These are phyloP conservation scores for Muschampia plurimacula DNA, from an alignment of 2,888 invertebrate species.

Conservation along the genomic window DNA sequence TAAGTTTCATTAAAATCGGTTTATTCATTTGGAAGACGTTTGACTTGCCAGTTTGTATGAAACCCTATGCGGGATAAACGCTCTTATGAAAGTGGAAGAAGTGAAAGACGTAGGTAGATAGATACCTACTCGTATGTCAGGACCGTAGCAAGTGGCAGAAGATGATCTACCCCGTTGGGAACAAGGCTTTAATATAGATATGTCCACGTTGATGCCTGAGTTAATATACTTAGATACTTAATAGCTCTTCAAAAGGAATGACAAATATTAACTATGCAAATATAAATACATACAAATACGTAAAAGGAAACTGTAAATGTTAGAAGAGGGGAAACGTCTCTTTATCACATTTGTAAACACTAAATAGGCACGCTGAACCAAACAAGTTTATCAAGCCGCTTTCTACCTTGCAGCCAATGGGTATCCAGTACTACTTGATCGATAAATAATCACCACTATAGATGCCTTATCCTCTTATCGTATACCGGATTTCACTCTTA, in stretches of 20 bases:
- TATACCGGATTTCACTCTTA: conserved; percentile 27
- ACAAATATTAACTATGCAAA: background rate
- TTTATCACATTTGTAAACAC: conserved; percentile 35
- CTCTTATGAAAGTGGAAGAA: no score
- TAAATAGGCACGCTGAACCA: conserved; percentile 21
- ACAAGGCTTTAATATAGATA: no score
- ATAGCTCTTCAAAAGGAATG: background rate
- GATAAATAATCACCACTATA: conserved; percentile 25
- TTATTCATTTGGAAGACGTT: no score
- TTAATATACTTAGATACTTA: no score
- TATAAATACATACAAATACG: background rate
- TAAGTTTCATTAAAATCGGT: no score
- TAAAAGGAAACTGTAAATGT: conserved; percentile 10
- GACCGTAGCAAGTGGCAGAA: no score
- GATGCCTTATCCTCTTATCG: conserved; percentile 16
- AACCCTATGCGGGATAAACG: no score
- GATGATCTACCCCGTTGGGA: no score
- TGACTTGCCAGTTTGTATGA: no score
- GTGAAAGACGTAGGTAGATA: no score
- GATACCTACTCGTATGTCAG: no score
- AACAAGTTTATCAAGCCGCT: conserved; percentile 33
- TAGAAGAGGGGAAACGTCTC: conserved; percentile 23
- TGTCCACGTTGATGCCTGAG: no score
- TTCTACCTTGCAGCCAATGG: conserved; percentile 22
- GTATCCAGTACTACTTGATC: conserved; percentile 22